Base-by-base conservation (phyloP, 2,113 vertebrate species). In the Cnemophilus loriae region DNA sequence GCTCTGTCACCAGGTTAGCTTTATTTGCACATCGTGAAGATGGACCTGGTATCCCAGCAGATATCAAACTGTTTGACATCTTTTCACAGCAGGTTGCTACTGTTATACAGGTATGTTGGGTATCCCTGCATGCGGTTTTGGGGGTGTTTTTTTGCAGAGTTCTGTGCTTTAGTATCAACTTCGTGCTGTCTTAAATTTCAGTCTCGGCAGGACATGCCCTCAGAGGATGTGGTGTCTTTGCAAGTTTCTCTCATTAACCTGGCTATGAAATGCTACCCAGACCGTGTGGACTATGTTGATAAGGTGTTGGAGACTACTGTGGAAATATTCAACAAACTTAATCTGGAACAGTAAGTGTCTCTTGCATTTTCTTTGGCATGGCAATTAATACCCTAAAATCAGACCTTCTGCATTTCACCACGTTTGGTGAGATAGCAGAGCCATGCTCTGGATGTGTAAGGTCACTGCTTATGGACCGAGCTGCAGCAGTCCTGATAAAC, bases 11-110 rank as follows among this genome's bases (percentile, higher is more conserved):
- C 89, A 98, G 99, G 96, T 98, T 99, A 61, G 99, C 99, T 90
- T 98, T 99, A 95, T 99, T 99, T 97, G 99, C 99, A 88, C 99
- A 99, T 97, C 98, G 99, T 98, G 99, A 99, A 96, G 99, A 99
- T 79, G 99, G 99, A 35, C 99, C 99, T 37, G 99, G 99, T 35
- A 99, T 99, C 86, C 99, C 99, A 73, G 97, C 99, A 56, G 99
- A 99, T 94, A 99, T 99, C 96, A 99, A 99, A 95, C 98, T 99
- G 17, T 99, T 99, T 96, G 99, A 99, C 96, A 99, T 99, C 95
- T 99, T 99, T 98, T 99, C 99, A 75, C 99, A 99, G 93, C 99
- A 99, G 96, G 99, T 99, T 95, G 99, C 99, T 86, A 99, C 99
- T 41, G 99, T 99, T 85, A 99, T 99, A 96, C 99, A 99, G 98